Conservation (phyloP, 2,113 vertebrate species). For the Burhinus oedicnemus region DNA sequence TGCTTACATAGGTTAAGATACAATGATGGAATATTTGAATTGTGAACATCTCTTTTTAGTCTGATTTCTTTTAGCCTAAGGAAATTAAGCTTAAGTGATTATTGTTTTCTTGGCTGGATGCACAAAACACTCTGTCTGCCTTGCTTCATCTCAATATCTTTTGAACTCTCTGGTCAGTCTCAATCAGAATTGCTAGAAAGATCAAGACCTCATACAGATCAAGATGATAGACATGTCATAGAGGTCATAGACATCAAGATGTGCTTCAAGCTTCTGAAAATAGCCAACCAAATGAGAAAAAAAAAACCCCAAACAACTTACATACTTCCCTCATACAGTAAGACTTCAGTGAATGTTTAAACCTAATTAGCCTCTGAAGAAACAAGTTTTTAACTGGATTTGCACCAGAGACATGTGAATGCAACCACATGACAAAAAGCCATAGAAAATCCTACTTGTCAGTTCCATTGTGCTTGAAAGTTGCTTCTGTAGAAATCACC, state of each 20-base stretch:
- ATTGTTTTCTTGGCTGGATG: not conserved
- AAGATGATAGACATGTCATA: not conserved
- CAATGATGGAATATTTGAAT: not conserved
- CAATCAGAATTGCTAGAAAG: not conserved
- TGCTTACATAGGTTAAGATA: not conserved
- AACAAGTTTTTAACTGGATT: not conserved
- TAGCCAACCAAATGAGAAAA: not conserved
- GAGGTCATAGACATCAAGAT: not conserved
- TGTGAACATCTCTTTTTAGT: not conserved
- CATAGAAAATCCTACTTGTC: not conserved
- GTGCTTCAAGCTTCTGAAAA: not conserved
- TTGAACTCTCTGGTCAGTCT: not conserved
- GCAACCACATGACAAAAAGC: not conserved
- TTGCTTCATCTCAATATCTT: not conserved
- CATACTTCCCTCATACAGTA: not conserved
- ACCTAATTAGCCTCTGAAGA: not conserved
- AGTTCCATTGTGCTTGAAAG: not conserved
- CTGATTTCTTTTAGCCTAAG: not conserved
- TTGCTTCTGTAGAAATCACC: not conserved
- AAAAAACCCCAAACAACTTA: accelerated
- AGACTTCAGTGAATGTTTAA: not conserved
- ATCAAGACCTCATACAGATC: not conserved
- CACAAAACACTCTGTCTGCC: not conserved
- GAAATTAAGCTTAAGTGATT: not conserved
- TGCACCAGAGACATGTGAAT: not conserved